Base-by-base conservation (phyloP, 2,797 vertebrate species). In the Glossophaga mutica region DNA sequence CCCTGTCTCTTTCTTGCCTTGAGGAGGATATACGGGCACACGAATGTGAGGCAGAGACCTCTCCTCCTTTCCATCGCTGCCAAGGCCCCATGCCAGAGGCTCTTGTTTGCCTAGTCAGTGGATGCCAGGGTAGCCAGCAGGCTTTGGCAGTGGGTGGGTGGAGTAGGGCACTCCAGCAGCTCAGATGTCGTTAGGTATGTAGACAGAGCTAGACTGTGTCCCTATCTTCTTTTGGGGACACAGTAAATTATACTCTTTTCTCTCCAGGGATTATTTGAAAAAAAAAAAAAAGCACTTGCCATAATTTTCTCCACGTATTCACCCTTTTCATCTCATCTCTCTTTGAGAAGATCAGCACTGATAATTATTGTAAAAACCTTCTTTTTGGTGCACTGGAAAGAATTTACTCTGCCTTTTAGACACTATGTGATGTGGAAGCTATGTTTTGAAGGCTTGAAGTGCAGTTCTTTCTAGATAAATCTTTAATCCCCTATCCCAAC, bases 341-440 rank as follows among this genome's bases (percentile, higher is more conserved):
- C 87, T 81, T 89, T 76, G 84, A 71, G 90, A 76, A 92, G 94
- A 84, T 94, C 70, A 95, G 85, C 32, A 12, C 37, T 26, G 46
- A 82, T 88, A 52, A 87, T 87, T 42, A 83, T 6, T 22, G 76
- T 3, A 68, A 82, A 93, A 81, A 73, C 18, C 73, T 88, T 86
- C 62, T 5, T 48, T 2, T n/a, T 44, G 3, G 81, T 26, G 48
- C 32, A 1, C 44, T 32, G 52, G 21, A 52, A 82, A 59, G 94
- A 73, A 84, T 62, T 59, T 22, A 6, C 74, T 77, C 59, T 82
- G 87, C 37, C 50, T 48, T 37, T 79, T 32, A 78, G 83, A 59
- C 42, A 6, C 44, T 82, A 7, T 10, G 48, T 65, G 52, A 92
- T 1, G 16, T 4, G 9, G 21, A 50, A 65, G 76, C 68, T 92